Evolutionary conservation across 2,888 invertebrate genomes (phyloP).

Genomic region (Chalcis sispes): DNA sequence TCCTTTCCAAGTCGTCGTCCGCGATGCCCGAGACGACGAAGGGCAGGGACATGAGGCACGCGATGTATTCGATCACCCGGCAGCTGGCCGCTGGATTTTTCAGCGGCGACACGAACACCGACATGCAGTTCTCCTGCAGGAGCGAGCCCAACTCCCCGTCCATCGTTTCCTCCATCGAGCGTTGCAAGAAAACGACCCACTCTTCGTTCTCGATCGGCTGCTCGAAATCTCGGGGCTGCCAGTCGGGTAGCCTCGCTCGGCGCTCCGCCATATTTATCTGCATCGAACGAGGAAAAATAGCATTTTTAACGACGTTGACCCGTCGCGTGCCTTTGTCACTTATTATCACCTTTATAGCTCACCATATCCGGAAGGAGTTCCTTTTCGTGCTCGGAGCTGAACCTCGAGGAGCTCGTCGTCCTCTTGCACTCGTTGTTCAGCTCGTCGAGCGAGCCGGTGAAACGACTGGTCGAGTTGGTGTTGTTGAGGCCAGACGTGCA

Average conservation of each 20-base stretch:
- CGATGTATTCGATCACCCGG: conserved; percentile 81
- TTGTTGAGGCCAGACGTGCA: conserved; percentile 23
- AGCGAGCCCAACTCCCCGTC: conserved; percentile 87
- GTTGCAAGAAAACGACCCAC: conserved; percentile 89
- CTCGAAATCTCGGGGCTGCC: conserved; percentile 69
- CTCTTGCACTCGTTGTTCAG: conserved; percentile 37
- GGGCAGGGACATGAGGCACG: conserved; percentile 81
- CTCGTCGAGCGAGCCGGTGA: conserved; percentile 31
- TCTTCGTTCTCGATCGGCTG: conserved; percentile 88
- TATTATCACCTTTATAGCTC: no score
- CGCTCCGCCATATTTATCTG: conserved; percentile 40
- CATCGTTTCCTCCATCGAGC: conserved; percentile 89
- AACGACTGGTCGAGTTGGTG: conserved; percentile 27
- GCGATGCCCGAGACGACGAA: conserved; percentile 76
- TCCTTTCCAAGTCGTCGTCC: conserved; percentile 73
- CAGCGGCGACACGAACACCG: conserved; percentile 81
- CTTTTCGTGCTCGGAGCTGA: conserved; percentile 37
- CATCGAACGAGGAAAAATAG: background rate
- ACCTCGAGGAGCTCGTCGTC: conserved; percentile 32
- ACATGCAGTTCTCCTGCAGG: conserved; percentile 79
- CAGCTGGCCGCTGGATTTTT: conserved; percentile 81
- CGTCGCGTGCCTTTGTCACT: no score
- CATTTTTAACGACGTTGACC: background rate
- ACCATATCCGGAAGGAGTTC: conserved; percentile 7
- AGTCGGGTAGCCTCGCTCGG: conserved; percentile 64